Evolutionary conservation across 2,888 invertebrate genomes (phyloP).

Genomic region (Schizotus pectinicornis): DNA sequence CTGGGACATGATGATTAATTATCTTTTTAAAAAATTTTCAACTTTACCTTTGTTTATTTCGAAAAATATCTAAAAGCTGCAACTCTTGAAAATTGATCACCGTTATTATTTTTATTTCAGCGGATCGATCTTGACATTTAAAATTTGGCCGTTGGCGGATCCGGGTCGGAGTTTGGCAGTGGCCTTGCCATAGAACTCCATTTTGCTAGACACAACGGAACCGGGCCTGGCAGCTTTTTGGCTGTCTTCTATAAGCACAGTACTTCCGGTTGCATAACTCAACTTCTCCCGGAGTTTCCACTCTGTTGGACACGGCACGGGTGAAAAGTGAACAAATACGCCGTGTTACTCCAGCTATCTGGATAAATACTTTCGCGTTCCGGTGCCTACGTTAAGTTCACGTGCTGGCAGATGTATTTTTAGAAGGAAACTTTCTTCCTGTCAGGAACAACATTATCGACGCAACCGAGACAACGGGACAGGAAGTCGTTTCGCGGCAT

Average conservation of each 20-base stretch:
- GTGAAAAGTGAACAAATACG: constrained; percentile 12
- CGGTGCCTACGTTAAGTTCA: too few relatives aligned
- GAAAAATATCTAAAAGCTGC: too few relatives aligned
- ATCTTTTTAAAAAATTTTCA: too few relatives aligned
- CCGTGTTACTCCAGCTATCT: too few relatives aligned
- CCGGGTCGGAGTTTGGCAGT: constrained; percentile 9
- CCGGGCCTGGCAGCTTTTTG: neutral
- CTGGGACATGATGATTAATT: too few relatives aligned
- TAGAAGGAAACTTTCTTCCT: too few relatives aligned
- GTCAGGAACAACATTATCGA: too few relatives aligned
- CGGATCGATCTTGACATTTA: constrained; percentile 12
- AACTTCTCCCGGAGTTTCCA: constrained; percentile 11
- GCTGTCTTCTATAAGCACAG: constrained; percentile 15
- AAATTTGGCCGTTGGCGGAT: constrained; percentile 13
- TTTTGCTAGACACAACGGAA: constrained; percentile 5
- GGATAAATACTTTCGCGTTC: too few relatives aligned
- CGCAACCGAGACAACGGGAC: too few relatives aligned
- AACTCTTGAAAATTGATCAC: neutral
- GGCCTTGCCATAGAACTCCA: constrained; percentile 5
- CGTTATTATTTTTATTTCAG: constrained; percentile 13
- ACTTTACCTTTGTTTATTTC: too few relatives aligned
- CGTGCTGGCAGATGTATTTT: too few relatives aligned
- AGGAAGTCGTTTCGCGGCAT: too few relatives aligned
- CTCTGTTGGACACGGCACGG: constrained; percentile 12
- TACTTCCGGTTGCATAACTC: constrained; percentile 24